phyloP scores from a whole-genome alignment of 2,113 vertebrate genomes.

The Malurus cyaneus region DNA sequence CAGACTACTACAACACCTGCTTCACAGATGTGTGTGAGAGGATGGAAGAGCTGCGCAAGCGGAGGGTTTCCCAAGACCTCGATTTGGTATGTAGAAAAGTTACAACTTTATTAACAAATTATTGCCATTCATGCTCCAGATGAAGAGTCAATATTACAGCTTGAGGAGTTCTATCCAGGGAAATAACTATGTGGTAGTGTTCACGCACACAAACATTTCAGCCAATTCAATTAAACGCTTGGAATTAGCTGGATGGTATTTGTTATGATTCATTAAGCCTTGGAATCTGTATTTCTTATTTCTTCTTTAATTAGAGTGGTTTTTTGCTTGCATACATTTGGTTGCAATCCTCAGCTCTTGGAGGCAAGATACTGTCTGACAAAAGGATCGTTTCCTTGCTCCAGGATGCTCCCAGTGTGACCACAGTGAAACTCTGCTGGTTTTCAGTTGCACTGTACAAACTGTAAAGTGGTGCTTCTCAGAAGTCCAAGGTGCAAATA shows the following conservation, averaged over 20 bases:
- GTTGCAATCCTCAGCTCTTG: background rate
- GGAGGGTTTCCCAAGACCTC: conserved; percentile 90
- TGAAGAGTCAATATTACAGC: background rate
- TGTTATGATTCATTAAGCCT: conserved; percentile 26
- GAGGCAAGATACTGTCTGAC: background rate
- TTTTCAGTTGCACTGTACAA: background rate
- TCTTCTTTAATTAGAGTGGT: background rate
- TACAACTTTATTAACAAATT: background rate
- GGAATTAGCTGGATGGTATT: background rate
- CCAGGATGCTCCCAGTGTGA: background rate
- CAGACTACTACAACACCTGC: conserved; percentile 96
- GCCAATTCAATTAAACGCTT: background rate
- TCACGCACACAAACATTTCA: background rate
- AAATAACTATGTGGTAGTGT: background rate
- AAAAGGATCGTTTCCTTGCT: background rate
- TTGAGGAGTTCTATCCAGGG: background rate
- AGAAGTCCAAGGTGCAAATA: background rate
- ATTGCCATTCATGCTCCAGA: background rate
- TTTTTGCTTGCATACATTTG: background rate
- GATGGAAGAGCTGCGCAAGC: conserved; percentile 95
- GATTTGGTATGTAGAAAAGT: conserved; percentile 81
- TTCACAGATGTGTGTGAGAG: conserved; percentile 92
- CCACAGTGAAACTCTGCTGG: background rate
- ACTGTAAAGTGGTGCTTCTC: background rate
- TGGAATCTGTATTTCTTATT: background rate